These are phyloP conservation scores for Eupithecia centaureata DNA, from an alignment of 2,888 invertebrate species.

Conservation along the genomic window DNA sequence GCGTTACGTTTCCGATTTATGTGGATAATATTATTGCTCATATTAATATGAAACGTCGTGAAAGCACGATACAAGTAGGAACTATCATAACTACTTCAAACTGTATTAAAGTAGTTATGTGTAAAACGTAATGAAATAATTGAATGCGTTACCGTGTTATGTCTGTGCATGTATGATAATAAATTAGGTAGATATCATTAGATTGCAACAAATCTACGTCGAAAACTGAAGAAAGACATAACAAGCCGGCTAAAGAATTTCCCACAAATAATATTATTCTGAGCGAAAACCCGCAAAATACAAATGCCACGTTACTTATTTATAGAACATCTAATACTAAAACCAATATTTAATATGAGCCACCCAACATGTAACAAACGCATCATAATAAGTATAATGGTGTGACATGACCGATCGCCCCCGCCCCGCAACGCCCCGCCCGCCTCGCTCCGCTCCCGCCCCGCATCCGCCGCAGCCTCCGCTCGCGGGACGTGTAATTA, in stretches of 20 bases:
- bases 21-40: not conserved
- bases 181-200: too few relatives aligned
- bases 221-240: too few relatives aligned
- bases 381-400: constrained; percentile 2
- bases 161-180: too few relatives aligned
- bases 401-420: not conserved
- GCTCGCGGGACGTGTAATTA: constrained; percentile 43
- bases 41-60: not conserved
- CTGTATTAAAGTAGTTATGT: not conserved
- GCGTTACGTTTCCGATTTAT: not conserved
- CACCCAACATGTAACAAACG: not conserved
- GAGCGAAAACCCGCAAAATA: too few relatives aligned
- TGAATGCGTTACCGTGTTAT: too few relatives aligned
- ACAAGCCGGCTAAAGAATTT: too few relatives aligned
- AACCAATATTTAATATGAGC: not conserved
- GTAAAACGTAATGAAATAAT: not conserved
- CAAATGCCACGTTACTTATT: too few relatives aligned
- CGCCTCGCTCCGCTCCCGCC: not conserved
- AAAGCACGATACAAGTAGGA: not conserved
- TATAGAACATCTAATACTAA: too few relatives aligned
- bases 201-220: too few relatives aligned
- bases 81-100: not conserved
- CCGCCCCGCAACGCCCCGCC: not conserved
- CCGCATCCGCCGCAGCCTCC: not conserved
- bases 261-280: too few relatives aligned